Evolutionary conservation across 1,140 invertebrate genomes (phyloP).

Genomic region (Potamilus streckersoni): DNA sequence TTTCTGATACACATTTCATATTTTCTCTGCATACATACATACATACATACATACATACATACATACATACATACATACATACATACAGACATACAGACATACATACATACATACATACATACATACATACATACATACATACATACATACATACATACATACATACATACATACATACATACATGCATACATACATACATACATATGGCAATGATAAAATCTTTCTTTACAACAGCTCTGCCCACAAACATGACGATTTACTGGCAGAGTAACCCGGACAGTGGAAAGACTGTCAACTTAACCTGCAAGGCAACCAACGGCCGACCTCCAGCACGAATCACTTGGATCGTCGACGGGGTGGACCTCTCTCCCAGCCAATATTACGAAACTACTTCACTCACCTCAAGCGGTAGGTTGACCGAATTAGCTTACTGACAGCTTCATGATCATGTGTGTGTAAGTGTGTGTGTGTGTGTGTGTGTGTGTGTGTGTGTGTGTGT

Average conservation of each 20-base stretch:
- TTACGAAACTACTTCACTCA: constrained; percentile 9
- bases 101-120: no score
- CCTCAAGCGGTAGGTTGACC: constrained; percentile 2
- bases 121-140: no score
- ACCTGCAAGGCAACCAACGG: constrained; percentile 22
- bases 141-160: no score
- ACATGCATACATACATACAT: background rate
- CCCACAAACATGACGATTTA: constrained; percentile 11
- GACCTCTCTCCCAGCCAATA: constrained; percentile 2
- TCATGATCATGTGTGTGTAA: background rate
- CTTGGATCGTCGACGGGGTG: constrained; percentile 24
- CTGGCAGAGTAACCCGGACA: constrained; percentile 3
- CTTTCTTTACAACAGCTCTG: constrained; percentile 7
- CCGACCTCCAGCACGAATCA: constrained; percentile 13
- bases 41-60: no score
- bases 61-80: no score
- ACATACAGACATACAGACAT: no score
- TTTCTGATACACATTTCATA: no score
- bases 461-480: no score
- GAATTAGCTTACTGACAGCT: background rate
- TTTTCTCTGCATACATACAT: no score
- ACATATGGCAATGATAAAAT: background rate
- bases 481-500: no score
- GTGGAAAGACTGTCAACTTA: constrained; percentile 8
- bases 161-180: background rate